Base-by-base conservation (phyloP, 1,140 invertebrate genomes). In the Hylaeus anthracinus region DNA sequence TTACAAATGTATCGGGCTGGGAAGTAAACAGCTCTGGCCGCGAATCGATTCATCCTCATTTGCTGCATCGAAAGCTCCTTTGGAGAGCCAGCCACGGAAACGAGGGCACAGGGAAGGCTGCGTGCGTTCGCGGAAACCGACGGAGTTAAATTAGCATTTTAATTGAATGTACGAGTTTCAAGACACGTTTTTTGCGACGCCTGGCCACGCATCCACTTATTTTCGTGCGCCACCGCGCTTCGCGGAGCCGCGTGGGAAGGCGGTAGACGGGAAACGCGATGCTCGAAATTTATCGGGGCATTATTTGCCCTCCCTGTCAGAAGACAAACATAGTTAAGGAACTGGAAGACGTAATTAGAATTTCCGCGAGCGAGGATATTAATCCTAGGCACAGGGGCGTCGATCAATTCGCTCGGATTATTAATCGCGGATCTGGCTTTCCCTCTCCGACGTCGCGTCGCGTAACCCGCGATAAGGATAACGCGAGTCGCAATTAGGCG, bases 61-160 rank as follows among this genome's bases (percentile, higher is more conserved):
- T 26, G 26, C 26, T 39, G 60, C 53, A 26, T 53, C 15, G 12
- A 45, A 45, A 45, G 15, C 2, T 10, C 60, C 10, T 67, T 79
- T 80, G 53, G 48, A 41, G 51, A 51, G 56, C 14, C n/a, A 39
- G 14, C 37, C 26, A 45, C n/a, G 26, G 48, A 53, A 14, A 45
- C 63, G 41, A 37, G 58, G 26, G n/a, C 4, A 43, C 39, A 6
- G 9, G 12, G 9, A 3, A 10, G 12, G 61, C 8, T 43, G 39
- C 63, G 37, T 6, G 1, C 10, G 12, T 3, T 14, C 5, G 37
- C 37, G 26, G 6, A 5, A 8, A 51, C 48, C 51, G 60, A 37
- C 60, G 48, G 67, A 75, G 56, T 56, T 41, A 41, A 84, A 85
- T 85, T 85, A 85, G 83, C 83, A 85, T 85, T 85, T 85, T 85